Base-by-base conservation (phyloP, 2,113 vertebrate genomes). In the Illadopsis cleaveri region DNA sequence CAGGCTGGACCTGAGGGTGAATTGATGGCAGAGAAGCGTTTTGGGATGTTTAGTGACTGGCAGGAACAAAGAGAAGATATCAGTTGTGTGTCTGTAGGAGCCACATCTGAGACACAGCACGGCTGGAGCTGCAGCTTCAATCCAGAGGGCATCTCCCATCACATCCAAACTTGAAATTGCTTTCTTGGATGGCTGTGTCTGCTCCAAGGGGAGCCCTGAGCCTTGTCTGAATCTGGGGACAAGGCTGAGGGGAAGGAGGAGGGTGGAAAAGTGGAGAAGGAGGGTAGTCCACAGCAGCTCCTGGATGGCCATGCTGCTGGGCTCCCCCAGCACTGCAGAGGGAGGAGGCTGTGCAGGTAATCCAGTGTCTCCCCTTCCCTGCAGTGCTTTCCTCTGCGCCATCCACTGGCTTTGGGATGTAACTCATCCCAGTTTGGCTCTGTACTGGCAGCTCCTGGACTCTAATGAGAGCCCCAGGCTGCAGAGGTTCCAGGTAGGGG, bases 261-360 rank as follows among this genome's bases (percentile, higher is more conserved):
- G 18, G 19, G 15, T 37, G 54, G 17, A 27, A 25, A 20, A 13
- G 14, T 6, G 42, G 54, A 65, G 40, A 7, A 40, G 44, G 30
- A 77, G 27, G 5, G 12, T 50, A 68, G 8, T 16, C 7, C 27
- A 2, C 1, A 5, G 23, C 31, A 24, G 17, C 30, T 78, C 4
- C 2, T 8, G 53, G 9, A 6, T 19, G 9, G 14, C 27, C 0
- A 0, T 8, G 4, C 35, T 61, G 47, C 44, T 11, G 5, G 40
- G 12, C 22, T n/a, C 16, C 12, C n/a, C 54, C 47, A 33, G 47
- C 3, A 1, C 68, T 28, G 62, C 7, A 1, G 44, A 40, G 62
- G 50, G 45, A 88, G 18, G 80, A 31, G 28, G 50, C 45, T 47
- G 50, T 15, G 75, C 35, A 8, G 54, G 44, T 12, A 21, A 44